phyloP scores from a whole-genome alignment of 2,113 vertebrate species.

The Microtus oregoni region DNA sequence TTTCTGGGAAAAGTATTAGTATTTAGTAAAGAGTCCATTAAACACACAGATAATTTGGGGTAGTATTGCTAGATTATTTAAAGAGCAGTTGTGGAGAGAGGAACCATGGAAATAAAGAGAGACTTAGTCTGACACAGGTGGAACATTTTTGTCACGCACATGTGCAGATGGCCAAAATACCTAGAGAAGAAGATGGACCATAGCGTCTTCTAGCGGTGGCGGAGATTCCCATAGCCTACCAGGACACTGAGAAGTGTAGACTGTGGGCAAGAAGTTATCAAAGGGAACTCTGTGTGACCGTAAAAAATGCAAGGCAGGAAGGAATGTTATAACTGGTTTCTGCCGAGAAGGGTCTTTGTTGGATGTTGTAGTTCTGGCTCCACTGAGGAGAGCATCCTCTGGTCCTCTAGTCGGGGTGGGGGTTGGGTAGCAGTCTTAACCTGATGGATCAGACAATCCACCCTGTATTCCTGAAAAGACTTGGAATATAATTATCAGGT shows the following conservation, averaged over 20 bases:
- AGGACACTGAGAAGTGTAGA: neutral
- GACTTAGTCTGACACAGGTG: too few species aligned
- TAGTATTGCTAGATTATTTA: neutral
- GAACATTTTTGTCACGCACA: neutral
- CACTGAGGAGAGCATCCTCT: neutral
- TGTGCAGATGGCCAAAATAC: neutral
- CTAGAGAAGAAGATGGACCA: too few species aligned
- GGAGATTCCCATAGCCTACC: neutral
- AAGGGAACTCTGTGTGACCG: too few species aligned
- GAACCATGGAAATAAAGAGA: neutral
- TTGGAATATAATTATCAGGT: neutral
- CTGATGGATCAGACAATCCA: neutral
- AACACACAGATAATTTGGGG: neutral
- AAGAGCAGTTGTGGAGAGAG: neutral
- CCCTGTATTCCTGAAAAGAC: neutral
- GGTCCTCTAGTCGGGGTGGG: neutral
- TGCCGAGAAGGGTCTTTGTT: neutral
- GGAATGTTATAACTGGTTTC: neutral
- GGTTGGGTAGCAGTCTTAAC: neutral
- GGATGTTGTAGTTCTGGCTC: neutral
- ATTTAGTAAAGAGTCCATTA: neutral
- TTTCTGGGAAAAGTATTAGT: neutral
- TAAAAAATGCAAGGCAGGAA: neutral
- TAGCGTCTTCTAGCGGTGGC: neutral
- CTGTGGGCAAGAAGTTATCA: neutral